Evolutionary conservation across 2,888 invertebrate species (phyloP).

Genomic region (Drosophila robusta): DNA sequence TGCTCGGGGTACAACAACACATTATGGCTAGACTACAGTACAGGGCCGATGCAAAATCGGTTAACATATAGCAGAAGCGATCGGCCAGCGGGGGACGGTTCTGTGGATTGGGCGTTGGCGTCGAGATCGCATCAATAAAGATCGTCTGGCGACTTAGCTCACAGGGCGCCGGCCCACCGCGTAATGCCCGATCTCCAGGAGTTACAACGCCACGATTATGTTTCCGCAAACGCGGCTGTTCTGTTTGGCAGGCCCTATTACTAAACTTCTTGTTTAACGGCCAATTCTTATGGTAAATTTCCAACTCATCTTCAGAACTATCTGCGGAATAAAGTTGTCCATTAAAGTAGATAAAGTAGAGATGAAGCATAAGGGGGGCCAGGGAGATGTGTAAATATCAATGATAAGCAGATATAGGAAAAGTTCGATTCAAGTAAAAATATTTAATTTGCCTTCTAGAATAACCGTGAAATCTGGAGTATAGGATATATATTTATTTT

Average conservation of each 20-base stretch:
- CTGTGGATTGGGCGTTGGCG: slow-evolving; percentile 36
- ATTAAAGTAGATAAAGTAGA: neutral
- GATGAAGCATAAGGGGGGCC: too few relatives aligned
- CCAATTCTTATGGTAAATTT: slow-evolving; percentile 31
- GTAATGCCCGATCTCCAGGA: neutral
- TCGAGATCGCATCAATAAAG: slow-evolving; percentile 49
- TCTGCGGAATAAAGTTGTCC: slow-evolving; percentile 36
- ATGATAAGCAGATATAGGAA: too few relatives aligned
- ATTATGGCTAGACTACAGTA: slow-evolving; percentile 72
- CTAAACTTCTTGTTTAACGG: neutral
- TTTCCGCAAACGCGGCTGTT: slow-evolving; percentile 50
- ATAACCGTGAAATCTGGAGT: too few relatives aligned
- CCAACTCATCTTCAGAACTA: slow-evolving; percentile 58
- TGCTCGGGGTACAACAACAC: slow-evolving; percentile 72
- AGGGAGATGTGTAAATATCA: too few relatives aligned
- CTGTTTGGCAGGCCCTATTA: slow-evolving; percentile 51
- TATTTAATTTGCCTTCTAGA: too few relatives aligned
- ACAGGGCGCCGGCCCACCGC: slow-evolving; percentile 43
- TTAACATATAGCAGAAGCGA: slow-evolving; percentile 72
- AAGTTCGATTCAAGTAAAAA: too few relatives aligned
- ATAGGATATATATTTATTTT: too few relatives aligned
- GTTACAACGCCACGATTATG: neutral
- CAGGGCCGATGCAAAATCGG: slow-evolving; percentile 69
- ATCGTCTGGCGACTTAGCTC: slow-evolving; percentile 57
- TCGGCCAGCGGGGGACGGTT: slow-evolving; percentile 58